Base-by-base conservation (phyloP, 1,140 invertebrate genomes). In the Lepeophtheirus salmonis region DNA sequence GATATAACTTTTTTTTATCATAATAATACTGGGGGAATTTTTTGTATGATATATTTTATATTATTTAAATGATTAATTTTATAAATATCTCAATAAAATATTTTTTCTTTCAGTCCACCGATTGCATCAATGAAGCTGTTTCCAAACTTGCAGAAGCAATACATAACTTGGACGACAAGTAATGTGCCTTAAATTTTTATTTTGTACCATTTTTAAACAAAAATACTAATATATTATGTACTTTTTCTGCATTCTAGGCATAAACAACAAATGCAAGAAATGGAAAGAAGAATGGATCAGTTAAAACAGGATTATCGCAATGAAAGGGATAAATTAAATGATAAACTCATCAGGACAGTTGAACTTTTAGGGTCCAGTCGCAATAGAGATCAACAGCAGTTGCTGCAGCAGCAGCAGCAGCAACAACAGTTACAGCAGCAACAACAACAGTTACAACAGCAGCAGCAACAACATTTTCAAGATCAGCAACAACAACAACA, bases 221-320 rank as follows among this genome's bases (percentile, higher is more conserved):
- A 41, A 41, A 52, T 21, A 16, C 50, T 17, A 12, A 21, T 21
- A 18, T 23, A 54, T 1, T 23, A 16, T 20, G 10, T 24, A 1
- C 22, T 17, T 3, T 20, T 17, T 54, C 49, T 2, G 49, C n/a
- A 3, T 50, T 54, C 2, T 23, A 57, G 55, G 2, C 55, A 57
- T 57, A 57, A 57, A 21, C 23, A 26, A 21, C 55, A 57, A 57
- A 57, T 57, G 23, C 26, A 26, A 21, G 55, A 57, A 41, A 20
- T 57, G 2, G 16, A 18, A 23, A 16, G 21, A n/a, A 14, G 55
- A 14, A 57, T 57, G 55, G 55, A 57, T 13, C 16, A 20, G 26
- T 25, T 57, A 20, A 17, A 48, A 12, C 55, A 25, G 2, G 55
- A 57, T n/a, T 57, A 57, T 21, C 26, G 16, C 25, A 17, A 13